Base-by-base conservation (phyloP, 2,113 vertebrate genomes). In the Nibea coibor region DNA sequence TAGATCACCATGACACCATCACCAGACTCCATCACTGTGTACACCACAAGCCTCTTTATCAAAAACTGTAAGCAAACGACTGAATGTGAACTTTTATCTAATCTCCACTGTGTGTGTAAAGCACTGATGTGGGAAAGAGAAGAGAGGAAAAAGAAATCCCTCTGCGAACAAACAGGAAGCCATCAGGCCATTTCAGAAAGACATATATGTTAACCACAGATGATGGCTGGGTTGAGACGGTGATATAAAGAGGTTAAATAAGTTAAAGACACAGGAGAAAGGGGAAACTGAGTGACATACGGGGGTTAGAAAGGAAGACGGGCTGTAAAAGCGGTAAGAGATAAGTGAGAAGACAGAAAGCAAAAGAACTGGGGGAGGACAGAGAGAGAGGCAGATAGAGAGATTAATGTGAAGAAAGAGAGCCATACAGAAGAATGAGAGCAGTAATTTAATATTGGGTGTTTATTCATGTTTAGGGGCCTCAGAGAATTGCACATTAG, bases 371-470 rank as follows among this genome's bases (percentile, higher is more conserved):
- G 35, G 35, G 35, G 35, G 35, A 39, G 35, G 35, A 39, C 3
- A 7, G 64, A 82, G 59, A 20, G 47, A 45, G 19, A 61, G 10
- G 11, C 26, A 56, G 39, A 77, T 3, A 64, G 26, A 50, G 39
- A 56, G 67, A 66, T 73, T 65, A 20, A 87, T 61, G 43, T 39
- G 5, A 54, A 42, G 20, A 66, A 56, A 69, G 19, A 19, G 26
- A 69, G 24, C 59, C 31, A 31, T 16, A 16, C 28, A 57, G 72
- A 81, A 62, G n/a, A 79, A 70, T 69, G 54, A 86, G 59, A 73
- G 67, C 8, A 19, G 70, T 84, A 78, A 91, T 82, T 70, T 71
- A 81, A 88, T 88, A 63, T 20, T n/a, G 47, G 16, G 64, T 79
- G 80, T 87, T 88, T 82, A 56, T 70, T 75, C 58, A 31, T 57